Percentiles rank a stretch among this genome's conserved stretches.
phyloP scores from a whole-genome alignment of 2,888 invertebrate genomes.

The Drosophila sordidula region DNA sequence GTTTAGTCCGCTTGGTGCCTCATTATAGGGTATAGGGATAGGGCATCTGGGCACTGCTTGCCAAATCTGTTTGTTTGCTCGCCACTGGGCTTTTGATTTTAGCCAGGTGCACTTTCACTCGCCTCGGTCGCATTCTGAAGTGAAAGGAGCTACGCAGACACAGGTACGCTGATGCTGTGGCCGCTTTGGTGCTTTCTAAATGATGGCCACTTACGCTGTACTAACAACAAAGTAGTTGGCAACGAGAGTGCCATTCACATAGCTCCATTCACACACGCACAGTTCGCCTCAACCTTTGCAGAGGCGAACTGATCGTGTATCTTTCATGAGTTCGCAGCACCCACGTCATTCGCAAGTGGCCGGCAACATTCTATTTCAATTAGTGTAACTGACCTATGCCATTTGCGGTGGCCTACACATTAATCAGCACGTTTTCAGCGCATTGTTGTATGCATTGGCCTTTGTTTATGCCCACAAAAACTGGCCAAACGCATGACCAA shows the following conservation, averaged over 20 bases:
- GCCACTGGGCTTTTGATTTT: background rate
- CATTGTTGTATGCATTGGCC: slow-evolving; percentile 28
- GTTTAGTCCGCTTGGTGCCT: no score
- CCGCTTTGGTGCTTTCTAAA: slow-evolving; percentile 62
- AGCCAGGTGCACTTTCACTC: slow-evolving; percentile 59
- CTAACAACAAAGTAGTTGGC: slow-evolving; percentile 25
- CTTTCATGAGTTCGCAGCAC: slow-evolving; percentile 29
- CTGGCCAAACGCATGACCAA: slow-evolving; percentile 16
- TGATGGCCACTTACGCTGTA: slow-evolving; percentile 32
- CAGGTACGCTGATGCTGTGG: slow-evolving; percentile 22
- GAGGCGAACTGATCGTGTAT: slow-evolving; percentile 22
- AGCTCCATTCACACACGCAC: slow-evolving; percentile 5
- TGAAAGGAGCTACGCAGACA: slow-evolving; percentile 56
- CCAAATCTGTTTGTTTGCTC: slow-evolving; percentile 5
- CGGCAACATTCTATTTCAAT: slow-evolving; percentile 75
- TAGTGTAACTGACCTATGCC: slow-evolving; percentile 79
- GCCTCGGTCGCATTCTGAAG: slow-evolving; percentile 61
- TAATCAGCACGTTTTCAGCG: slow-evolving; percentile 74
- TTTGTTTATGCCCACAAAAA: slow-evolving; percentile 49
- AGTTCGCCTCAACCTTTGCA: background rate
- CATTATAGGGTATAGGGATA: no score
- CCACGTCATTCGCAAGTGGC: slow-evolving; percentile 40
- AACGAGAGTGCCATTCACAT: slow-evolving; percentile 47
- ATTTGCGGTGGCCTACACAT: slow-evolving; percentile 61
- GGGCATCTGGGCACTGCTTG: background rate